Evolutionary conservation across 2,888 invertebrate genomes (phyloP), one percentile per base, ranked within the genome.

Genomic region (Stenurella melanura): DNA sequence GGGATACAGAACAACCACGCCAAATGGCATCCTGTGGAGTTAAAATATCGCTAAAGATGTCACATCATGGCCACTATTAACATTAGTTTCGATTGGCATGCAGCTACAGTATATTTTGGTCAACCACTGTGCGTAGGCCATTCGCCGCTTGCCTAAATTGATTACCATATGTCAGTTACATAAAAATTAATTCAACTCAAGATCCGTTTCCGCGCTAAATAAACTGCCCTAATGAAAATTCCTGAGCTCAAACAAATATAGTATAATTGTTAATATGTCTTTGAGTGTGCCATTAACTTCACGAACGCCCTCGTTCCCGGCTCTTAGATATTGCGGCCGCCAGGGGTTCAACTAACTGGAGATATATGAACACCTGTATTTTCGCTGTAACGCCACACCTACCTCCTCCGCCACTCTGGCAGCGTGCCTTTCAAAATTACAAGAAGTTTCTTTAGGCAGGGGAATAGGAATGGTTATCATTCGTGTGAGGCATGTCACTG

Each of bases 361-460:
- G 76, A 67, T 73, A 76, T 76, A 76, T 76, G 76, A 61, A 76
- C 76, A 76, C 76, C 72, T 76, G 76, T 73, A 76, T 76, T 73
- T 73, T 56, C 19, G 42, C 61, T 64, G 57, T 60, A 79, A 83
- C 82, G 74, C 81, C 82, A 81, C 77, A 74, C 80, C 75, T 68
- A 81, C 78, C 74, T 80, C 80, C 78, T 78, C 75, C 75, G 79
- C 79, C 63, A 10, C 7, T 38, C 60, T 38, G 19, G 57, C 64
- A 21, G 19, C 63, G 66, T 34, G 30, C 6, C 73, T 66, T 6
- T n/a, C 56, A 50, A 57, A 73, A 73, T 73, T 73, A 19, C 73
- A 38, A 56, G 73, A 61, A 63, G 34, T 73, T 67, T 18, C 42
- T 34, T 66, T 18, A 60, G 42, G 50, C 18, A 30, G 50, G 19